Evolutionary conservation across 2,113 vertebrate species (phyloP).

Genomic region (Odontesthes bonariensis): DNA sequence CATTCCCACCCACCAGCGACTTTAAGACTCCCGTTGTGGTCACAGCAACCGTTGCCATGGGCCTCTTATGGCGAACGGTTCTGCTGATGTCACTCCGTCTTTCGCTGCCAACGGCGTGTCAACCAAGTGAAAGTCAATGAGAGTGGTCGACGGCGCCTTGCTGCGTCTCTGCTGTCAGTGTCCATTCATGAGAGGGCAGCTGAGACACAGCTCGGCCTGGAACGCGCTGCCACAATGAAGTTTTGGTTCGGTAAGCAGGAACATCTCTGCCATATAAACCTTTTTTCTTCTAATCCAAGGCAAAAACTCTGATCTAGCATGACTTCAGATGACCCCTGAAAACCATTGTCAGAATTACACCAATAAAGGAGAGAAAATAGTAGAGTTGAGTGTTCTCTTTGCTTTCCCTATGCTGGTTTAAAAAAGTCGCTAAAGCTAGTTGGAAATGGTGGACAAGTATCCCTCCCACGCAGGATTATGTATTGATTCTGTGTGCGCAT

Average conservation of each 20-base stretch:
- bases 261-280: not conserved
- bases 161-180: slow-evolving; percentile 34
- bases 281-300: too few relatives aligned
- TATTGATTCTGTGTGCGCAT: too few relatives aligned
- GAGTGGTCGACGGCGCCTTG: slow-evolving; percentile 18
- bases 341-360: too few relatives aligned
- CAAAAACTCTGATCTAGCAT: too few relatives aligned
- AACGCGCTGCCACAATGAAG: slow-evolving; percentile 3
- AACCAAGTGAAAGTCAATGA: not conserved
- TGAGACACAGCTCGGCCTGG: slow-evolving; percentile 37
- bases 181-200: slow-evolving; percentile 57
- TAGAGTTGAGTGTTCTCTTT: too few relatives aligned
- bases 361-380: too few relatives aligned
- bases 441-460: too few relatives aligned
- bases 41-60: slow-evolving; percentile 59
- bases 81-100: slow-evolving; percentile 54
- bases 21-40: slow-evolving; percentile 41
- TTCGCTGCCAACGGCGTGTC: slow-evolving; percentile 37
- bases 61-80: slow-evolving; percentile 28
- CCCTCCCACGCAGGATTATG: too few relatives aligned
- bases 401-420: too few relatives aligned
- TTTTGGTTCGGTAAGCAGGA: too few relatives aligned
- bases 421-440: too few relatives aligned
- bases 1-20: slow-evolving; percentile 32
- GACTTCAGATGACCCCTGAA: too few relatives aligned